Conservation (phyloP, 2,797 vertebrate genomes). For the Myotis pilosus region DNA sequence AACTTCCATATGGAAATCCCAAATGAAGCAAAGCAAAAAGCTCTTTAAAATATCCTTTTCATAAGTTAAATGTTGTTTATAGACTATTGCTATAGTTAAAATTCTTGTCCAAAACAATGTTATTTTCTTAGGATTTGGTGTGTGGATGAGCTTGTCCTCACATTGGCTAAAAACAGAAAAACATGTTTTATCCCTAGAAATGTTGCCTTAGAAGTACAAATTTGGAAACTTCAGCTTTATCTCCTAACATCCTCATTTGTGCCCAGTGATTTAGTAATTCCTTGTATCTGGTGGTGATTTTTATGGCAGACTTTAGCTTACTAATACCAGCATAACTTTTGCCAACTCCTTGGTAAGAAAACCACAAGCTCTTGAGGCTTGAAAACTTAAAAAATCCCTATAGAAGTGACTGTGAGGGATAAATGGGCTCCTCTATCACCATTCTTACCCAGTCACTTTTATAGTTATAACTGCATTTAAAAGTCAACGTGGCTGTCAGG, state of each 20-base stretch:
- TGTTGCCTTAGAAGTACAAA: neutral
- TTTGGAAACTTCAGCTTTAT: neutral
- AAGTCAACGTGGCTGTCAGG: neutral
- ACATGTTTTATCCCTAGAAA: neutral
- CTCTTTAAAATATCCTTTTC: neutral
- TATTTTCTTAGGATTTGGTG: neutral
- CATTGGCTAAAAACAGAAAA: neutral
- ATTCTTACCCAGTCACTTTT: constrained; percentile 10
- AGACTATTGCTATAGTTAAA: neutral
- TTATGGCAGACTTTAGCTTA: neutral
- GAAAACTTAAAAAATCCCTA: neutral
- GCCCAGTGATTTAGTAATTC: neutral
- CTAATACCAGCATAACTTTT: neutral
- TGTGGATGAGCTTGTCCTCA: neutral
- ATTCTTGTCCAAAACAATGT: neutral
- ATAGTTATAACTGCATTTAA: neutral
- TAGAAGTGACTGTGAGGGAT: neutral
- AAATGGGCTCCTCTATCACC: neutral
- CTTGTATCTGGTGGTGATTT: neutral
- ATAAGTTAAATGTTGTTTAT: neutral
- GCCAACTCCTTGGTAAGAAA: neutral
- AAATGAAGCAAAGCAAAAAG: neutral
- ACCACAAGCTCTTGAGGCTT: neutral
- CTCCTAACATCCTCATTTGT: neutral
- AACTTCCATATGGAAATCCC: neutral